Percentiles rank a stretch among this genome's conserved stretches.
phyloP scores from a whole-genome alignment of 2,888 invertebrate genomes.

The Drosophila mayaguana region DNA sequence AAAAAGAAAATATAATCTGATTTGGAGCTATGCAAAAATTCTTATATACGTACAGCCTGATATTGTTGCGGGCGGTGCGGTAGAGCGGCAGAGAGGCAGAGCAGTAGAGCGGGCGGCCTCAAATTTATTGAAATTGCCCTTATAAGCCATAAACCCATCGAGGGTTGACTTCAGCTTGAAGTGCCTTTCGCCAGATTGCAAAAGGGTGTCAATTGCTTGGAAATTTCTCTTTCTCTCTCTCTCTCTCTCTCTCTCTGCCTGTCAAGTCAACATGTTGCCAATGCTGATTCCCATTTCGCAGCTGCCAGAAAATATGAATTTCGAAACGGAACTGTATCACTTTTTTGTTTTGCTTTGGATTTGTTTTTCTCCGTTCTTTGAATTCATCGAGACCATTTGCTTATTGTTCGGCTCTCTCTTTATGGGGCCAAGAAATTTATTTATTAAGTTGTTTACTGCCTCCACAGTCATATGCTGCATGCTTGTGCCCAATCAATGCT shows the following conservation, averaged over 20 bases:
- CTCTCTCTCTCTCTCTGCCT: constrained; percentile 46
- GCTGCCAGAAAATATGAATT: constrained; percentile 67
- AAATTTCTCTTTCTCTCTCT: constrained; percentile 50
- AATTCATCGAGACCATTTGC: constrained; percentile 9
- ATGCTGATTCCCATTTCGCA: constrained; percentile 51
- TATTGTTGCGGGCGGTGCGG: background rate
- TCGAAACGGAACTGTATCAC: constrained; percentile 48
- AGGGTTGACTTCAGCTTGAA: constrained; percentile 59
- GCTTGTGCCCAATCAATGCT: constrained; percentile 47
- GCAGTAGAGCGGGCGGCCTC: constrained; percentile 11
- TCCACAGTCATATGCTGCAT: constrained; percentile 13
- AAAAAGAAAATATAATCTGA: constrained; percentile 55
- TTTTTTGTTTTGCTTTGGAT: too few species aligned
- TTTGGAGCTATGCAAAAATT: constrained; percentile 66
- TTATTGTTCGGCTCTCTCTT: constrained; percentile 25
- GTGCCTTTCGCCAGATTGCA: constrained; percentile 53
- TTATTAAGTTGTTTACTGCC: constrained; percentile 47
- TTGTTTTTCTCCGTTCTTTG: constrained; percentile 22
- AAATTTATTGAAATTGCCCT: constrained; percentile 81
- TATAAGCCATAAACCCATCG: constrained; percentile 49
- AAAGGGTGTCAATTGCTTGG: constrained; percentile 79
- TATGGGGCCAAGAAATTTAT: constrained; percentile 36
- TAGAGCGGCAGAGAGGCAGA: background rate
- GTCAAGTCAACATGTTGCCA: constrained; percentile 83
- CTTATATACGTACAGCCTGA: constrained; percentile 36